These are phyloP conservation scores for Poicephalus meyeri DNA, from an alignment of 2,113 vertebrate species.

Conservation along the genomic window DNA sequence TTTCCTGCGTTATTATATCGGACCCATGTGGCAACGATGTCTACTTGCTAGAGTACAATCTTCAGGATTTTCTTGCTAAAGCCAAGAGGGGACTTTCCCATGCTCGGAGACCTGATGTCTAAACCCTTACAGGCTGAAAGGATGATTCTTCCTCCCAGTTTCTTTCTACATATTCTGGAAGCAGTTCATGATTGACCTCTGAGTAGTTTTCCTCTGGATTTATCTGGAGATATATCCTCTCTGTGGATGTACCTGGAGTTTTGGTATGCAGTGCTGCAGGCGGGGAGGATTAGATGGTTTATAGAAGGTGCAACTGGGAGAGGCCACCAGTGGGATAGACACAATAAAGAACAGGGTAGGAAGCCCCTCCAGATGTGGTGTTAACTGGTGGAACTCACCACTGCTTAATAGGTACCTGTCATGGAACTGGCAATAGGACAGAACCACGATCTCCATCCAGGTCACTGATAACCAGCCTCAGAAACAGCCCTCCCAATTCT, in stretches of 20 bases:
- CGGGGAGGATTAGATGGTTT: fast-evolving
- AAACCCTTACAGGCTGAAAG: neutral
- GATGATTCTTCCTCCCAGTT: neutral
- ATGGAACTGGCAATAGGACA: neutral
- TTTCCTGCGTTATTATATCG: neutral
- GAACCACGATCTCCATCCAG: neutral
- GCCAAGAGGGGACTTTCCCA: neutral
- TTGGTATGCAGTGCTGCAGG: neutral
- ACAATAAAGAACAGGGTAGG: neutral
- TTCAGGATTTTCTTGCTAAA: neutral
- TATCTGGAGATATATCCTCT: neutral
- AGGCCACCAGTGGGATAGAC: neutral
- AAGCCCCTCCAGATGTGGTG: fast-evolving
- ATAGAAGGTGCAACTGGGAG: neutral
- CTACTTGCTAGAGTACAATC: fast-evolving
- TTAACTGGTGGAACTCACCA: fast-evolving
- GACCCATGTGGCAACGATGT: fast-evolving
- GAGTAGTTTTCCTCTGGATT: neutral
- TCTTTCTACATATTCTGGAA: neutral
- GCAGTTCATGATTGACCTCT: fast-evolving
- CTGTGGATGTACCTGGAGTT: neutral
- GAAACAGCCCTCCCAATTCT: neutral
- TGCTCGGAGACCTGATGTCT: neutral
- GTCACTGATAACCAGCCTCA: neutral
- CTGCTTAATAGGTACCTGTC: neutral